These are phyloP conservation scores for Rosalia funebris DNA, from an alignment of 2,888 invertebrate species.

Conservation along the genomic window DNA sequence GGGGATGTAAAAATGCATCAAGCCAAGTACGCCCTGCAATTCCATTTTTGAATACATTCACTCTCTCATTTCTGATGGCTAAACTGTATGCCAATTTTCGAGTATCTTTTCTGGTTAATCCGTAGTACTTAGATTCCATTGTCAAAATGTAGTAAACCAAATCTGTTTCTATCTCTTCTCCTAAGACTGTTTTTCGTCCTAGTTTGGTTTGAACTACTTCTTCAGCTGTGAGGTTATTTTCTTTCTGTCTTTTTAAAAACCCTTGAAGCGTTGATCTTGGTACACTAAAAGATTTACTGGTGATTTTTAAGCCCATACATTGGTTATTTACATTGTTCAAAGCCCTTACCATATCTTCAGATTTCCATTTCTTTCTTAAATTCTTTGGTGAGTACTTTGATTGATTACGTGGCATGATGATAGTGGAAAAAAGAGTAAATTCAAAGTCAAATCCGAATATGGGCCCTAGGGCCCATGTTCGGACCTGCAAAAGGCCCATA, in stretches of 20 bases:
- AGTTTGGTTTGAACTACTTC: slow-evolving; percentile 6
- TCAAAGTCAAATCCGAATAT: neutral
- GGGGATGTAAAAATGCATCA: too few relatives aligned
- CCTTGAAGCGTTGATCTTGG: neutral
- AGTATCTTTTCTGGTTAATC: slow-evolving; percentile 21
- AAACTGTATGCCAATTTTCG: slow-evolving; percentile 7
- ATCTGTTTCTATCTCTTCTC: slow-evolving; percentile 8
- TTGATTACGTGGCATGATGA: slow-evolving; percentile 1
- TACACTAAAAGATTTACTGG: slow-evolving; percentile 1
- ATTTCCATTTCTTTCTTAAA: slow-evolving; percentile 3
- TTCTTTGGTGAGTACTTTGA: neutral
- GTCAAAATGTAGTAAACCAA: slow-evolving; percentile 16
- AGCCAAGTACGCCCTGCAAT: slow-evolving; percentile 29
- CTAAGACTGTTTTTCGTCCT: slow-evolving; percentile 16
- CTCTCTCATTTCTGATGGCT: slow-evolving; percentile 27
- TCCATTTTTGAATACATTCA: slow-evolving; percentile 28
- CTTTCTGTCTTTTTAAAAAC: neutral
- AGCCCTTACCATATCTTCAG: slow-evolving; percentile 2
- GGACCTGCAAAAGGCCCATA: slow-evolving; percentile 2
- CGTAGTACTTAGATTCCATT: slow-evolving; percentile 18
- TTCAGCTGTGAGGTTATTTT: slow-evolving; percentile 3
- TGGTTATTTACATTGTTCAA: slow-evolving; percentile 2
- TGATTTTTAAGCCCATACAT: slow-evolving; percentile 2
- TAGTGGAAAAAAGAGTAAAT: neutral
- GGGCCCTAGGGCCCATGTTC: slow-evolving; percentile 1